Base-by-base conservation (phyloP, 2,797 vertebrate genomes). In the Setipinna tenuifilis region DNA sequence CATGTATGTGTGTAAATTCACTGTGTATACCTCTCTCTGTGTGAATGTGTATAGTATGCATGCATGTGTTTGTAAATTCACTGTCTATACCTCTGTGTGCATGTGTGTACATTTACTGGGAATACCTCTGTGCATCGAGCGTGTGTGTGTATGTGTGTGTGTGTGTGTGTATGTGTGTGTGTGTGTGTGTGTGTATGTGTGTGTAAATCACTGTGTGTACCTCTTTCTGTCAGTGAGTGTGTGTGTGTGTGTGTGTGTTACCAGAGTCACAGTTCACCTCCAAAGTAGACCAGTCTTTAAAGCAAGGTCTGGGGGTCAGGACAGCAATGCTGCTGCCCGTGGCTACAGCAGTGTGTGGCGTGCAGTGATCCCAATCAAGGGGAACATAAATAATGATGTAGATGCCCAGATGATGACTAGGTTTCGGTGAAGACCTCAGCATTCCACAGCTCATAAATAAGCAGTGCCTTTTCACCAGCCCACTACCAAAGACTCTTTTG, bases 371-470 rank as follows among this genome's bases (percentile, higher is more conserved):
- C 71, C 71, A 41, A 21, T 19, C 35, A 19, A 6, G 2, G 6
- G 1, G 31, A 21, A 44, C 71, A 44, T 16, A 10, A 78, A 21
- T 54, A 54, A 9, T 54, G 16, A 78, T 44, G 35, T 17, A n/a
- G 71, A 78, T 17, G 31, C 68, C 16, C 31, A 75, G 12, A 75
- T 44, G 71, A 54, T 10, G 28, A 17, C 68, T 35, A 41, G 2
- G 35, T 41, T 5, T 85, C 28, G 5, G 61, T 23, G 23, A 6
- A 5, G 82, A 78, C 65, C 48, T 48, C 81, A 75, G 87, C 84
- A 68, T 19, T 83, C 14, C 48, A 21, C 9, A 21, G 0, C 85
- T 84, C 82, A 82, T 85, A 87, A 86, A 88, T 84, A 84, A 84
- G 58, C 59, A 68, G 48, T 68, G 16, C 25, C 78, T 68, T 82